Percentiles rank a stretch among this genome's conserved stretches.
Evolutionary conservation across 35 echinoderm and acorn worm genomes (phyloP).

Genomic region (Diadema setosum): DNA sequence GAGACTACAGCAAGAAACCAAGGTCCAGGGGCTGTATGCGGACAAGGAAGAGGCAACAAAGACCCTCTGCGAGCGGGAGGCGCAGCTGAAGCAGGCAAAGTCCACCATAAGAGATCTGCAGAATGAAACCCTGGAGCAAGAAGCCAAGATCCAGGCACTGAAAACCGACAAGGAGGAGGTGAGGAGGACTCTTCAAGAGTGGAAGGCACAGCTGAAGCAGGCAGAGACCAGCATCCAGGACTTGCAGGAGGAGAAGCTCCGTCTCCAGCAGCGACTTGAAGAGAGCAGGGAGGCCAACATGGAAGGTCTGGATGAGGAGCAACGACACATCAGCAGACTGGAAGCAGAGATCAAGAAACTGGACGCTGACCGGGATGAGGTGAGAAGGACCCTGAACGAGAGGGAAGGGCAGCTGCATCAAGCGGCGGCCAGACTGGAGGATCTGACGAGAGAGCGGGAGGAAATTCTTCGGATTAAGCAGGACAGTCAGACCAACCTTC

Average conservation of each 20-base stretch:
- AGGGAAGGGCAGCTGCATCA: background rate
- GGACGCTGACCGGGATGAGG: no score
- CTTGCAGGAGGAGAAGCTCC: background rate
- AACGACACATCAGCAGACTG: no score
- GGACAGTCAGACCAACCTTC: background rate
- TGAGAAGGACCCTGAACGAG: no score
- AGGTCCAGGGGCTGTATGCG: background rate
- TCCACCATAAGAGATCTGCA: no score
- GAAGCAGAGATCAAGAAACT: no score
- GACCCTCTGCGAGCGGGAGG: background rate
- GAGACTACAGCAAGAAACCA: background rate
- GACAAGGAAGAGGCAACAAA: background rate
- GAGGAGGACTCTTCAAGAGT: background rate
- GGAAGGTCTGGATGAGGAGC: background rate
- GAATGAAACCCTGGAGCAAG: background rate
- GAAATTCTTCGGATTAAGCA: constrained; percentile 2
- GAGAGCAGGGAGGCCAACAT: background rate
- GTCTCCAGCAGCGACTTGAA: background rate
- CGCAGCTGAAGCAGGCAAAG: background rate
- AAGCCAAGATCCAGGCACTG: no score
- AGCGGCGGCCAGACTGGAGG: background rate
- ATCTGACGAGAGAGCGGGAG: background rate
- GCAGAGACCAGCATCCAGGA: background rate
- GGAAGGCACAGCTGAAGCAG: background rate
- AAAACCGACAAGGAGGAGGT: no score